Conservation (phyloP, 2,797 vertebrate genomes). For the Onychomys arenicola region DNA sequence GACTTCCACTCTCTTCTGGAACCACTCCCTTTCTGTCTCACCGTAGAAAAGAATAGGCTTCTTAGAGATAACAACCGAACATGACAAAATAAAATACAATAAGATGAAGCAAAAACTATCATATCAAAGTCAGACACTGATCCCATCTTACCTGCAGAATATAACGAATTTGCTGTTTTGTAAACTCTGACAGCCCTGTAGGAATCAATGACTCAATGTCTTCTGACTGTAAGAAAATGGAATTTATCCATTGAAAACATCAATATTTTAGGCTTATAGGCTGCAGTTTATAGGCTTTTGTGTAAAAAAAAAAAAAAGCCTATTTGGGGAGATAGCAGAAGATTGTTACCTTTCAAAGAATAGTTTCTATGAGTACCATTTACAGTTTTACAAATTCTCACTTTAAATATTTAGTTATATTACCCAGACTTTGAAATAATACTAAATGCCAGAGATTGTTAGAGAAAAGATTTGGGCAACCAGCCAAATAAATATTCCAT, state of each 20-base stretch:
- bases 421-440: neutral
- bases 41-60: neutral
- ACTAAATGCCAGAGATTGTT: conserved; percentile 35
- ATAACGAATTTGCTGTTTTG: conserved; percentile 98
- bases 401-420: conserved; percentile 8
- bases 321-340: conserved; percentile 46
- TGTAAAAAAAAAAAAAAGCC: neutral
- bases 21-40: neutral
- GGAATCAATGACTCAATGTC: conserved; percentile 95
- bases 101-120: neutral
- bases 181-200: conserved; percentile 95
- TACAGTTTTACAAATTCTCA: conserved; percentile 5
- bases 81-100: neutral
- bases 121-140: neutral
- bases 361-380: conserved; percentile 42
- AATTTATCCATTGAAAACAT: conserved; percentile 9
- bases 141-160: conserved; percentile 92
- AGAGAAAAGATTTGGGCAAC: neutral
- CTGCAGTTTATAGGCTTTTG: neutral
- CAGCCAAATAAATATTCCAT: neutral
- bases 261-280: conserved; percentile 10
- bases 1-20: neutral
- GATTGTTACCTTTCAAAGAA: conserved; percentile 1
- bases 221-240: conserved; percentile 86
- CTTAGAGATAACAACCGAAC: neutral